These are phyloP conservation scores for Eucera pruinosa DNA, from an alignment of 2,888 invertebrate species.

Conservation along the genomic window DNA sequence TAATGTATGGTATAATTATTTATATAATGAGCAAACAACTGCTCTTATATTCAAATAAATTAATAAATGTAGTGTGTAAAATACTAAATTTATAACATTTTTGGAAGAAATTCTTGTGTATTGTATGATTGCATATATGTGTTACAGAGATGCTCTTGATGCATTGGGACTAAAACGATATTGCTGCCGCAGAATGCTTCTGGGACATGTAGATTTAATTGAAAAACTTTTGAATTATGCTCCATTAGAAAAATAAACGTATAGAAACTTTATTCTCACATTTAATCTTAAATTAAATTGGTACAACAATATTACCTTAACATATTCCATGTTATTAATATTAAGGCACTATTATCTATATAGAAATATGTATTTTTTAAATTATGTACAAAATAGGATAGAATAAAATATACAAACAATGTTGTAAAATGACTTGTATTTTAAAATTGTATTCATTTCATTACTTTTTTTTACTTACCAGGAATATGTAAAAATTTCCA, in stretches of 20 bases:
- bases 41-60: no score
- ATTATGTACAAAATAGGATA: constrained; percentile 19
- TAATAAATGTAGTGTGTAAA: no score
- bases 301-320: no score
- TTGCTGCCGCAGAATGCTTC: constrained; percentile 98
- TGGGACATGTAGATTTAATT: constrained; percentile 99
- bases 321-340: background rate
- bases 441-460: constrained; percentile 39
- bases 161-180: constrained; percentile 97
- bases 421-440: constrained; percentile 64
- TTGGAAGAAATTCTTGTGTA: no score
- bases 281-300: background rate
- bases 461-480: constrained; percentile 17
- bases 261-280: background rate
- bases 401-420: constrained; percentile 27
- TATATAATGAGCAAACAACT: no score
- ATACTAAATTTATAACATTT: no score
- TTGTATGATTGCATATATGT: constrained; percentile 1
- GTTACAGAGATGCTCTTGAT: constrained; percentile 96
- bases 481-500: constrained; percentile 51
- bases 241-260: constrained; percentile 94
- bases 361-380: background rate
- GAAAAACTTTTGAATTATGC: constrained; percentile 99
- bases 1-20: no score
- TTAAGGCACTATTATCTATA: background rate